A percentile compares a stretch with the other conserved stretches of the same genome.
Evolutionary conservation across 2,113 vertebrate genomes (phyloP).

Genomic region (Heterotis niloticus): DNA sequence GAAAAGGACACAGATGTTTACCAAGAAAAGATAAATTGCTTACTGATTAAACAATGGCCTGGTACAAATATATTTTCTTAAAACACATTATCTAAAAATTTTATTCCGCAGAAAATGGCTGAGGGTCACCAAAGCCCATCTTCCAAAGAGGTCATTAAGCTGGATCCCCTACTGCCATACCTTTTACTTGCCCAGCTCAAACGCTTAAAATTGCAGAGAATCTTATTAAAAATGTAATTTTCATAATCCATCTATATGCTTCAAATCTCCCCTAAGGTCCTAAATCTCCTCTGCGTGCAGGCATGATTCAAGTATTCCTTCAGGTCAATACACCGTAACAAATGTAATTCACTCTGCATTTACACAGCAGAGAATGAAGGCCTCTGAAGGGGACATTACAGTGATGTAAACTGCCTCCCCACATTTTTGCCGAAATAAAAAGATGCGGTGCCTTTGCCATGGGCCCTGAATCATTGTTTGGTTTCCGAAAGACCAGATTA

Average conservation of each 20-base stretch:
- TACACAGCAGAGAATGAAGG: neutral
- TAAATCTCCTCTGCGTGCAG: neutral
- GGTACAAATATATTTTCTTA: neutral
- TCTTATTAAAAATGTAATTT: neutral
- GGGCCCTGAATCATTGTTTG: neutral
- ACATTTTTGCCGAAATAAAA: neutral
- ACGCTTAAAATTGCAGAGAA: too few relatives aligned
- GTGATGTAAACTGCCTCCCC: conserved; percentile 1
- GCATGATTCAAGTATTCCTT: conserved; percentile 1
- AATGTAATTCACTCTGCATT: neutral
- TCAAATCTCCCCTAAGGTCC: neutral
- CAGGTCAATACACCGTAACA: neutral
- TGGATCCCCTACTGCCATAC: neutral
- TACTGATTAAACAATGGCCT: neutral
- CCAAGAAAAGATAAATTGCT: neutral
- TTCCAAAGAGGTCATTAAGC: neutral
- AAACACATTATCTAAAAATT: neutral
- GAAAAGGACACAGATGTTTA: neutral
- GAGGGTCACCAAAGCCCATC: neutral
- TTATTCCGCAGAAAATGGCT: neutral
- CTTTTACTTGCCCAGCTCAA: neutral
- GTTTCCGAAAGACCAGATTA: neutral
- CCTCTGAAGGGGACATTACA: neutral
- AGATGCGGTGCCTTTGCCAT: neutral
- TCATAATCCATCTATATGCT: neutral